Base-by-base conservation (phyloP, 1,140 invertebrate genomes). In the Heliconius hewitsoni region DNA sequence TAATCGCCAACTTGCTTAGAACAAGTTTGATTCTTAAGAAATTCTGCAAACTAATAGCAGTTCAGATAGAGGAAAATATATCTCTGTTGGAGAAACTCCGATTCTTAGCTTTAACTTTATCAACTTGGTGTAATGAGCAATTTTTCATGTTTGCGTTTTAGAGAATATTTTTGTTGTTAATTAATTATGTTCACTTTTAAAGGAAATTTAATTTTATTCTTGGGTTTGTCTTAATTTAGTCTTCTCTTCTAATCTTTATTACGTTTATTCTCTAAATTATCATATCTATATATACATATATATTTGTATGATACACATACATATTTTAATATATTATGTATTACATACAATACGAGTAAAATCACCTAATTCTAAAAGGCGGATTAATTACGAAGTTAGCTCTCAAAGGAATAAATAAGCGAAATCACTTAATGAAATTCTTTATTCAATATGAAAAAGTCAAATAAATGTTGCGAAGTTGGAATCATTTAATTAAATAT, bases 401-500 rank as follows among this genome's bases (percentile, higher is more conserved):
- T 72, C 71, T 72, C 71, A 72, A 72, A 72, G 60, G 60, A 39
- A 72, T 72, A 72, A 72, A 72, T 37, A 72, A 42, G 37, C n/a
- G 71, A 42, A 71, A 72, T 39, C 71, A 71, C 70, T 37, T 46
- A 72, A 72, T 46, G 39, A 72, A 72, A 46, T 39, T 39, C 71
- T 46, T 72, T 72, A 27, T 66, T 30, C 60, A 66, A 66, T 66
- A 66, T 27, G 60, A 66, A 66, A 66, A 66, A 55, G 30, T 72
- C 30, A 18, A 46, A 88, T 86, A 86, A 90, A 88, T 88, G 81
- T 86, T 84, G 76, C 80, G 77, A 81, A 83, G 83, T 84, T 77
- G 73, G 74, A 77, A 87, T 88, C 81, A 89, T 90, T 88, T 90
- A 89, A 92, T 91, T 90, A 89, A 89, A 87, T 84, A 86, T 66